Conservation (phyloP, 2,113 vertebrate genomes). For the Sebastes schlegelii region DNA sequence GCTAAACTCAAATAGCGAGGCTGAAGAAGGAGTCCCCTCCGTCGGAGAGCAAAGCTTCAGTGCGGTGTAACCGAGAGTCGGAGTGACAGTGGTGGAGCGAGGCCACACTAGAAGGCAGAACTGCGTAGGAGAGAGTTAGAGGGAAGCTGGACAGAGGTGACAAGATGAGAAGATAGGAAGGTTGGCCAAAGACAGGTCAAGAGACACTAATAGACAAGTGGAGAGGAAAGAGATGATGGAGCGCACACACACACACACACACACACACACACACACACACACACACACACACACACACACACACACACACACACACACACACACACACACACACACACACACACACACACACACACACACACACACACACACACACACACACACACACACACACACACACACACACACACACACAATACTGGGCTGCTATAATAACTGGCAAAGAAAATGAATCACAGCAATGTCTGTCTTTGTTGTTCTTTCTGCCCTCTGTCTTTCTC, state of each 20-base stretch:
- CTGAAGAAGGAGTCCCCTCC: constrained; percentile 29
- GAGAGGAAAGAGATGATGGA: constrained; percentile 41
- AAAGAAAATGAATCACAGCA: constrained; percentile 64
- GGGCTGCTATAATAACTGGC: constrained; percentile 46
- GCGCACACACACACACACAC: constrained; percentile 3
- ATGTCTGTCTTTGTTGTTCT: constrained; percentile 66
- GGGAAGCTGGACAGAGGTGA: constrained; percentile 54
- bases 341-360: constrained; percentile 1
- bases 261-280: not conserved
- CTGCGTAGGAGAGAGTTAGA: constrained; percentile 32
- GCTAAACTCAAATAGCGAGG: constrained; percentile 38
- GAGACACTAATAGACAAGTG: constrained; percentile 49
- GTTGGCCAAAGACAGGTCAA: constrained; percentile 54
- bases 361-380: too few relatives aligned
- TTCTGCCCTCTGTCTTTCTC: constrained; percentile 56
- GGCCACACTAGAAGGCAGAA: constrained; percentile 26
- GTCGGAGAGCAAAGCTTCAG: constrained; percentile 7
- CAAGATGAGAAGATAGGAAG: constrained; percentile 47
- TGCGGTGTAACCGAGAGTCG: not conserved
- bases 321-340: not conserved
- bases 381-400: not conserved
- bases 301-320: constrained; percentile 4
- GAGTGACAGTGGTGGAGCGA: constrained; percentile 53
- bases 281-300: constrained; percentile 5
- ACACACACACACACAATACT: not conserved